These are phyloP conservation scores for Lates calcarifer DNA, from an alignment of 2,113 vertebrate genomes.

Conservation along the genomic window DNA sequence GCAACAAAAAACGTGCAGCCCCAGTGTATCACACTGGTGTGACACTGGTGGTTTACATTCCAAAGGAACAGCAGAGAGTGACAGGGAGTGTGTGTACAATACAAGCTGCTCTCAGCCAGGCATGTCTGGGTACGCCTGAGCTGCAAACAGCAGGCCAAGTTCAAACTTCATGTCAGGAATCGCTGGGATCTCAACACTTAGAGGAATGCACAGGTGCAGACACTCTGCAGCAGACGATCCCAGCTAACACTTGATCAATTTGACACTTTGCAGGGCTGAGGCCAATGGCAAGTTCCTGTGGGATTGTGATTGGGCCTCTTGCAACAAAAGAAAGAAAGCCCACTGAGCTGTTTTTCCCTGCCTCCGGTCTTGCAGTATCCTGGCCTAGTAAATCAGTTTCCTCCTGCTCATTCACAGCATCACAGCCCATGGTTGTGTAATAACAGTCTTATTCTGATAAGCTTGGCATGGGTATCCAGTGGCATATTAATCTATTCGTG, in stretches of 20 bases:
- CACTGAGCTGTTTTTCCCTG: conserved; percentile 16
- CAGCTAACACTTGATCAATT: conserved; percentile 63
- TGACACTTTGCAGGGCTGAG: conserved; percentile 57
- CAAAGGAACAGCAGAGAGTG: conserved; percentile 64
- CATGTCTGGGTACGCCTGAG: conserved; percentile 76
- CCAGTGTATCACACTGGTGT: conserved; percentile 18
- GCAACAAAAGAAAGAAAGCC: conserved; percentile 57
- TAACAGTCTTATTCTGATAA: conserved; percentile 74
- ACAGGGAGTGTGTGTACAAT: conserved; percentile 69
- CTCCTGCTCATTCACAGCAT: conserved; percentile 53
- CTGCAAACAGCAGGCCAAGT: conserved; percentile 68
- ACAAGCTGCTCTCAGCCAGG: conserved; percentile 62
- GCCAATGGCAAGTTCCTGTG: conserved; percentile 58
- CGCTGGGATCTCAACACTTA: conserved; percentile 41
- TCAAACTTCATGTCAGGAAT: conserved; percentile 61
- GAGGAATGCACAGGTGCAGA: conserved; percentile 81
- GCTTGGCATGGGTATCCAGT: conserved; percentile 64
- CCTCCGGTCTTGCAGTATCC: conserved; percentile 10
- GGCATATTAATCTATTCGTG: conserved; percentile 73
- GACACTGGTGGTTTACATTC: conserved; percentile 73
- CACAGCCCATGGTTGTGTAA: conserved; percentile 78
- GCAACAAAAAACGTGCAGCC: conserved; percentile 42
- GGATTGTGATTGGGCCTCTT: conserved; percentile 42
- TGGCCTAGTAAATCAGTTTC: conserved; percentile 35
- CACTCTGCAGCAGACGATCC: conserved; percentile 66